These are phyloP conservation scores for Phymastichus coffea DNA, from an alignment of 1,140 invertebrate genomes.

Conservation along the genomic window DNA sequence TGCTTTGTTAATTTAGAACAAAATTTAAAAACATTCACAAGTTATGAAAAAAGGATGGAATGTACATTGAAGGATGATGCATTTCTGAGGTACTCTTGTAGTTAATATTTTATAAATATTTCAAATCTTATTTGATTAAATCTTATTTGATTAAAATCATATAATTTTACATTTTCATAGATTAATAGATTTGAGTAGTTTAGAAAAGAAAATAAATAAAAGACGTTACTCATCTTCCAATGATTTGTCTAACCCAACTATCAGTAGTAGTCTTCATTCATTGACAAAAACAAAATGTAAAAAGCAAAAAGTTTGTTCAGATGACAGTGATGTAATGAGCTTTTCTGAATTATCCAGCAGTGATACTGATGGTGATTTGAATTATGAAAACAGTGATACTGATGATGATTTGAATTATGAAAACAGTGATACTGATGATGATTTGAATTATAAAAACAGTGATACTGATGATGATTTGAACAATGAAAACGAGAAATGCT, in stretches of 20 bases:
- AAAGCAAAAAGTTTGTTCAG: not conserved
- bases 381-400: slow-evolving; percentile 8
- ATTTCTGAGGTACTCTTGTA: slow-evolving; percentile 42
- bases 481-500: slow-evolving; percentile 28
- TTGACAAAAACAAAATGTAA: not conserved
- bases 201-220: slow-evolving; percentile 30
- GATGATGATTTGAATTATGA: slow-evolving; percentile 21
- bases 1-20: slow-evolving; percentile 29
- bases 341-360: not conserved
- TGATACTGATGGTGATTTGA: slow-evolving; percentile 23
- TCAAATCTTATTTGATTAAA: too few relatives aligned
- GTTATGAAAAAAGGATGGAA: slow-evolving; percentile 34
- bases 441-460: not conserved
- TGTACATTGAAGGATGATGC: slow-evolving; percentile 35
- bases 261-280: not conserved
- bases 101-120: too few relatives aligned
- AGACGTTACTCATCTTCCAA: slow-evolving; percentile 3
- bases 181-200: not conserved
- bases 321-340: not conserved
- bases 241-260: slow-evolving; percentile 28
- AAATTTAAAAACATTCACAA: slow-evolving; percentile 28
- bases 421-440: not conserved
- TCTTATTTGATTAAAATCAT: too few relatives aligned
- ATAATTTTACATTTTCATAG: not conserved
- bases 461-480: slow-evolving; percentile 1